Conservation (phyloP, 2,888 invertebrate species). For the Trimorus sp. region DNA sequence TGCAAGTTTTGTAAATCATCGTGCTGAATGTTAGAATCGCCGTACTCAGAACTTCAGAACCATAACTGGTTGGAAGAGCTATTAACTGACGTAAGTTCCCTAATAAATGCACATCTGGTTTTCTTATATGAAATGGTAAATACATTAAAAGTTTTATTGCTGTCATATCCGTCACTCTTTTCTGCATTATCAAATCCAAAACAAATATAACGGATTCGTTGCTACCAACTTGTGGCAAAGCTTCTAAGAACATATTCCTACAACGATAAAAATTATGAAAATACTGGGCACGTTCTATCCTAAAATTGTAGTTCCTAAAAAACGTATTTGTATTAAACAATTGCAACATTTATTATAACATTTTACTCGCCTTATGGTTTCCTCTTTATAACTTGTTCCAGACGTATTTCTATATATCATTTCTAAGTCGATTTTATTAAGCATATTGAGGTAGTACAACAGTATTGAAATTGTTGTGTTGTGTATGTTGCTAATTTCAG, state of each 20-base stretch:
- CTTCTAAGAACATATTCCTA: slow-evolving; percentile 88
- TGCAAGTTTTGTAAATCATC: slow-evolving; percentile 85
- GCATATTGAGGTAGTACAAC: slow-evolving; percentile 80
- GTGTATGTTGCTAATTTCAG: slow-evolving; percentile 78
- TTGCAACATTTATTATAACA: neutral
- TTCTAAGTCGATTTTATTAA: slow-evolving; percentile 78
- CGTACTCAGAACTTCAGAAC: slow-evolving; percentile 85
- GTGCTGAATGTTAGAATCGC: slow-evolving; percentile 88
- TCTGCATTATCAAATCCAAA: slow-evolving; percentile 85
- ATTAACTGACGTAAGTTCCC: slow-evolving; percentile 84
- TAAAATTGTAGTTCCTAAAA: no score
- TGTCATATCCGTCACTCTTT: slow-evolving; percentile 85
- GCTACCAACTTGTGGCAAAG: slow-evolving; percentile 87
- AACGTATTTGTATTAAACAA: no score
- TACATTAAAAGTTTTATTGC: slow-evolving; percentile 86
- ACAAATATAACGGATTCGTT: slow-evolving; percentile 86
- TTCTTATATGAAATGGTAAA: slow-evolving; percentile 87
- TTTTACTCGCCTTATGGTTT: slow-evolving; percentile 83
- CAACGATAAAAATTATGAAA: slow-evolving; percentile 31
- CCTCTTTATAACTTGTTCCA: slow-evolving; percentile 89
- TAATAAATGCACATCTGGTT: slow-evolving; percentile 83
- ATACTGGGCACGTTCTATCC: no score
- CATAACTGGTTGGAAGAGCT: slow-evolving; percentile 78
- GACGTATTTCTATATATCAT: slow-evolving; percentile 78
- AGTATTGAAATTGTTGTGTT: slow-evolving; percentile 81